Conservation (phyloP, 2,888 invertebrate species). For the Mimachlamys varia region DNA sequence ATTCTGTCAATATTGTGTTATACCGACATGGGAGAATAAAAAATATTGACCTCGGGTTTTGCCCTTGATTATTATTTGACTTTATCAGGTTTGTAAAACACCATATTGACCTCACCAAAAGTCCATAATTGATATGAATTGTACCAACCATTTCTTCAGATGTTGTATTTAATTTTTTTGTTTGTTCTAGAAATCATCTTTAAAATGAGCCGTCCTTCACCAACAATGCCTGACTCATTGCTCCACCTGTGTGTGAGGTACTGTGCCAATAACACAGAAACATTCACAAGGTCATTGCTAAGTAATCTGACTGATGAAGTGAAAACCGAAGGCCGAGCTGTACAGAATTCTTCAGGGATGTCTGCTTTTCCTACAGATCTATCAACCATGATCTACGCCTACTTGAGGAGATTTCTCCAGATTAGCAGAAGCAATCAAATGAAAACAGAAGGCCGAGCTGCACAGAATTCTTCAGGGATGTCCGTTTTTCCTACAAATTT, state of each 20-base stretch:
- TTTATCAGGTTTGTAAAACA: too few relatives aligned
- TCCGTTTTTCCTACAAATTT: neutral
- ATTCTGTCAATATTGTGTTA: too few relatives aligned
- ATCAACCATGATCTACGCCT: neutral
- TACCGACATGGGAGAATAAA: too few relatives aligned
- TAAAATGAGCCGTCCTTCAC: neutral
- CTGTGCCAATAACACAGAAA: neutral
- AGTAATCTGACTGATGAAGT: neutral
- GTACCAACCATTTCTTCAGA: too few relatives aligned
- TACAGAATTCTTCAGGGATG: neutral
- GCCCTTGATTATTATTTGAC: too few relatives aligned
- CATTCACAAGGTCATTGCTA: neutral
- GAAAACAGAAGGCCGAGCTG: neutral
- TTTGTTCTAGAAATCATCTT: too few relatives aligned
- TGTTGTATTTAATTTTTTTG: too few relatives aligned
- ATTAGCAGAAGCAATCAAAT: neutral
- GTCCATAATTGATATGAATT: too few relatives aligned
- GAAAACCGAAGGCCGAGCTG: neutral
- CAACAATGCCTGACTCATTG: neutral
- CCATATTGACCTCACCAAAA: too few relatives aligned
- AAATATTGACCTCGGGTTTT: too few relatives aligned
- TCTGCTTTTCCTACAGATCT: neutral
- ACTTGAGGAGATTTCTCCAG: neutral
- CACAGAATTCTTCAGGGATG: neutral
- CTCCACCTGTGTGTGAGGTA: slow-evolving; percentile 14